Conservation (phyloP, 2,797 vertebrate genomes). For the Loris lydekkerianus region DNA sequence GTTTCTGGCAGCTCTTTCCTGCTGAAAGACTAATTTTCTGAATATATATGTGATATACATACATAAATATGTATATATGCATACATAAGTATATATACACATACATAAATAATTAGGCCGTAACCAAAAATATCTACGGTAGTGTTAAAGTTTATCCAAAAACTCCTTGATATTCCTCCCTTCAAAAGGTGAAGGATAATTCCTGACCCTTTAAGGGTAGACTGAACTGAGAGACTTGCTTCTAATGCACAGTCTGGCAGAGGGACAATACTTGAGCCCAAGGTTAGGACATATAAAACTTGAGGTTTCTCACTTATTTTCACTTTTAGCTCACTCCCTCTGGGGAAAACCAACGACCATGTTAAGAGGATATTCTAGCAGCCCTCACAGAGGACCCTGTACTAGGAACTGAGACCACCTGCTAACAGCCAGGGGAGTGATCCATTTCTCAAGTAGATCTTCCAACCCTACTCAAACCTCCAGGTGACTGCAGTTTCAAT, state of each 20-base stretch:
- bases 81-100: background rate
- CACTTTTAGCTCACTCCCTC: background rate
- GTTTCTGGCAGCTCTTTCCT: background rate
- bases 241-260: background rate
- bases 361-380: background rate
- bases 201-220: background rate
- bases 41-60: background rate
- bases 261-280: background rate
- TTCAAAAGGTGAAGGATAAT: background rate
- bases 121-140: background rate
- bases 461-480: background rate
- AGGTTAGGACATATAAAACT: background rate
- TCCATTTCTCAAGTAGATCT: background rate
- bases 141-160: background rate
- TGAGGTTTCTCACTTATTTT: background rate
- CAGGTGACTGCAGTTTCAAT: background rate
- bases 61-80: background rate
- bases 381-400: rapidly evolving
- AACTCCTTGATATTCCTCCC: background rate
- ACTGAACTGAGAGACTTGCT: background rate
- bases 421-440: rapidly evolving
- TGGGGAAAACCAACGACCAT: background rate
- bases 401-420: background rate
- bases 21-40: background rate
- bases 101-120: background rate